Base-by-base conservation (phyloP, 2,797 vertebrate species). In the Gastrophryne carolinensis region DNA sequence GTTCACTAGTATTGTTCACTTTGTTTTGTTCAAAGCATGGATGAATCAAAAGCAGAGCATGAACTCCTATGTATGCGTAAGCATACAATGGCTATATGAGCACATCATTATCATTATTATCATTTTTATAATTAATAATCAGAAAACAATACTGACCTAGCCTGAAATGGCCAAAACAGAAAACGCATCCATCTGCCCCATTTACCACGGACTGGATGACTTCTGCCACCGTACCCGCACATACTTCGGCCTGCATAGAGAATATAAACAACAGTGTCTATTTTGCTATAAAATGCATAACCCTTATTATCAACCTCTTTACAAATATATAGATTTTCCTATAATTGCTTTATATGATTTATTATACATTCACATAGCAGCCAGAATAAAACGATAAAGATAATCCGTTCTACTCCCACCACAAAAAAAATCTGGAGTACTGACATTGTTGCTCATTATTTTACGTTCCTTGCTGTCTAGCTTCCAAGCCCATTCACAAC, bases 171-270 rank as follows among this genome's bases (percentile, higher is more conserved):
- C 98, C 96, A 80, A 99, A 93, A 80, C 93, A 96, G 87, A 99
- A 93, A 26, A 99, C 89, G 0, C 98, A 99, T 87, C 96, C 97
- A 26, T 99, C 95, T 24, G 92, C 94, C 47, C 98, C 97, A 3
- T 95, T 97, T 80, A 99, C 92, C 78, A 98, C 97, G 8, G 94
- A 96, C 81, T 98, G 97, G 86, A 99, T 97, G 83, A 98, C 94
- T 49, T 98, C 98, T 65, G 91, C 90, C 87, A 99, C 88, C 13
- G 95, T 94, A 34, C 93, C 95, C 1, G 96, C 93, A 67, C 97
- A 95, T 29, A 99, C 92, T 86, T 99, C 97, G 15, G 94, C 93
- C 97, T 99, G 89, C 54, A 75, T 37, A 66, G 58, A 26, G 79
- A 58, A 21, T 9, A 19, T 57, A 56, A 27, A 2, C 24, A 27